Evolutionary conservation across 1,140 invertebrate genomes (phyloP).

Genomic region (Camponotus floridanus): DNA sequence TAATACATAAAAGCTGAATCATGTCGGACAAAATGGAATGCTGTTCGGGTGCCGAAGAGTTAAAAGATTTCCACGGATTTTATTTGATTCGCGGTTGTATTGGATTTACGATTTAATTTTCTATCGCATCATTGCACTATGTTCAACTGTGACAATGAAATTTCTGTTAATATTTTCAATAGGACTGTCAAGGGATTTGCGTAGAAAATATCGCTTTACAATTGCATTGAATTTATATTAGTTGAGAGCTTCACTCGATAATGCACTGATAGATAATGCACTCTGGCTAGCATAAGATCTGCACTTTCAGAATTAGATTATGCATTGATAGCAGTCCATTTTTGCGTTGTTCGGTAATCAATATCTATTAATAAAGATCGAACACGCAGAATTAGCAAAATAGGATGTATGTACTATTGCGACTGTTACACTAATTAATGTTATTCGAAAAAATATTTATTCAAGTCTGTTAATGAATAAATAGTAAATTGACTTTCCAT

Average conservation of each 20-base stretch:
- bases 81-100: constrained; percentile 10
- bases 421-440: neutral
- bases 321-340: constrained; percentile 10
- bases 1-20: constrained; percentile 16
- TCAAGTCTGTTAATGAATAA: neutral
- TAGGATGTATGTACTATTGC: no score
- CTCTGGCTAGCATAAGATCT: constrained; percentile 39
- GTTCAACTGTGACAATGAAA: constrained; percentile 20
- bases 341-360: constrained; percentile 24
- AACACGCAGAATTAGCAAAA: neutral
- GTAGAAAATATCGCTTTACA: constrained; percentile 27
- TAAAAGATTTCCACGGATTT: constrained; percentile 32
- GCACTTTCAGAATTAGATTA: constrained; percentile 42
- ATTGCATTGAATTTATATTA: constrained; percentile 50
- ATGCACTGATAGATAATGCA: constrained; percentile 34
- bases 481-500: constrained; percentile 38
- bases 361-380: constrained; percentile 29
- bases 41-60: neutral
- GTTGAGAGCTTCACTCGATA: constrained; percentile 21
- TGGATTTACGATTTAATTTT: constrained; percentile 10
- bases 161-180: constrained; percentile 52
- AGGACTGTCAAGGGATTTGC: constrained; percentile 30
- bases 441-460: neutral
- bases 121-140: neutral
- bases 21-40: constrained; percentile 17